Evolutionary conservation across 2,113 vertebrate species (phyloP).

Genomic region (Petromus typicus): DNA sequence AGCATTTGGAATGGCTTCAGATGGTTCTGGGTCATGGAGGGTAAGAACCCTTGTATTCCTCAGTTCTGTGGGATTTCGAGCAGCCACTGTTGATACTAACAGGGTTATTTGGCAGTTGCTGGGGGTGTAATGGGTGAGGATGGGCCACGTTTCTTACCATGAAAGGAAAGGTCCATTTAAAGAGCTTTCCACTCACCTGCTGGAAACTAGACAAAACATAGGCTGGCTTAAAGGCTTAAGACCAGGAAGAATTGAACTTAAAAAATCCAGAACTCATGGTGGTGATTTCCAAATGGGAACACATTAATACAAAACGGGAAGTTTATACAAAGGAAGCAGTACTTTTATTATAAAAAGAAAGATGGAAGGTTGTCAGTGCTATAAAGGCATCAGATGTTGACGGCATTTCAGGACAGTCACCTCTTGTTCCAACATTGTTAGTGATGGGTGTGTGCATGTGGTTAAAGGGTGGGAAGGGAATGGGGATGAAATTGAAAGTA

Average conservation of each 20-base stretch:
- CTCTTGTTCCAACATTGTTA: not conserved
- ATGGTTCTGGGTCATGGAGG: not conserved
- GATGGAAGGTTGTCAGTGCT: not conserved
- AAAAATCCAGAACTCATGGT: not conserved
- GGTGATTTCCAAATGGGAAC: conserved; percentile 4
- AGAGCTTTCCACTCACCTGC: not conserved
- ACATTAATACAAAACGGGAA: not conserved
- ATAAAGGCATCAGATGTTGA: not conserved
- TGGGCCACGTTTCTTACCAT: not conserved
- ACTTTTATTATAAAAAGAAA: conserved; percentile 14
- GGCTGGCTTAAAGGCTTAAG: not conserved
- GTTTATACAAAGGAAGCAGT: not conserved
- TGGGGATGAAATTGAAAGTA: not conserved
- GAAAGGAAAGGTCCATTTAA: not conserved
- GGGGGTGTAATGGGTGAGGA: not conserved
- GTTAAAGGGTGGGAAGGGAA: not conserved
- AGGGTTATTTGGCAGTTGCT: not conserved
- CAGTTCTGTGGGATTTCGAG: not conserved
- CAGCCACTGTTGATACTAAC: not conserved
- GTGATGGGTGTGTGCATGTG: not conserved
- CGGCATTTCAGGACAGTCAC: not conserved
- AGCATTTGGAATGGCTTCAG: not conserved
- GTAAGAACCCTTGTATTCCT: not conserved
- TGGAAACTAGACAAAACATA: not conserved
- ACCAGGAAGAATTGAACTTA: not conserved